Conservation (phyloP, 2,797 vertebrate species). For the Telmatherina bonti region DNA sequence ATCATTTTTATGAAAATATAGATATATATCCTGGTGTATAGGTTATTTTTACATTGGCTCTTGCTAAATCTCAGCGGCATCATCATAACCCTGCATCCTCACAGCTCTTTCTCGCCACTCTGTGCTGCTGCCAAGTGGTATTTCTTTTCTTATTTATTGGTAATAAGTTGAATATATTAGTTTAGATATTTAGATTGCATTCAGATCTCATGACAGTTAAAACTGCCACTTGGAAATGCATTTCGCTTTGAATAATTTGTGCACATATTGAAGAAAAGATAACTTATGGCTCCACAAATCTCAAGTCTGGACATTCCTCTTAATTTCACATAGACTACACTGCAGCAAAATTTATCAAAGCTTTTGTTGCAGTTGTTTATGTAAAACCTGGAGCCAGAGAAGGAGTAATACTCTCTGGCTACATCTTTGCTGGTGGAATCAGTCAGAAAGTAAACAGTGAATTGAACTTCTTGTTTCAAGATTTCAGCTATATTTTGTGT, state of each 20-base stretch:
- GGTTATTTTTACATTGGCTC: slow-evolving; percentile 16
- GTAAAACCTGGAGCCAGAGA: slow-evolving; percentile 36
- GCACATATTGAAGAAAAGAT: slow-evolving; percentile 2
- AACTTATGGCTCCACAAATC: slow-evolving; percentile 6
- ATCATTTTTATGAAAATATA: slow-evolving; percentile 15
- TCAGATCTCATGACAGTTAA: slow-evolving; percentile 9
- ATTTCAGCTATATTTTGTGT: slow-evolving; percentile 39
- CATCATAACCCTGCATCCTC: slow-evolving; percentile 30
- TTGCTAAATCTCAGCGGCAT: slow-evolving; percentile 25
- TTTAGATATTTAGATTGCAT: slow-evolving; percentile 12
- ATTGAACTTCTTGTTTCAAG: slow-evolving; percentile 51
- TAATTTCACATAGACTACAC: slow-evolving; percentile 8
- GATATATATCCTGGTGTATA: slow-evolving; percentile 5
- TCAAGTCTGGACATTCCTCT: slow-evolving; percentile 11
- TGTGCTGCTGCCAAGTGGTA: slow-evolving; percentile 15
- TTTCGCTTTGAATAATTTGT: slow-evolving; percentile 21
- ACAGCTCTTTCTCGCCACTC: slow-evolving; percentile 1
- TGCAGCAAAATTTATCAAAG: slow-evolving; percentile 27
- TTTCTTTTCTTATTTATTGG: slow-evolving; percentile 15
- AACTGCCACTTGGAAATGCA: slow-evolving; percentile 14
- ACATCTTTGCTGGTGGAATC: slow-evolving; percentile 43
- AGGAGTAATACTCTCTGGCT: slow-evolving; percentile 66
- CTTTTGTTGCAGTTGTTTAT: slow-evolving; percentile 26
- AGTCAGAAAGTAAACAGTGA: slow-evolving; percentile 42
- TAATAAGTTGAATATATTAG: slow-evolving; percentile 17